A percentile compares a stretch with the other conserved stretches of the same genome.
Conservation (phyloP, 1,140 invertebrate genomes). For the Meteorus sp. region DNA sequence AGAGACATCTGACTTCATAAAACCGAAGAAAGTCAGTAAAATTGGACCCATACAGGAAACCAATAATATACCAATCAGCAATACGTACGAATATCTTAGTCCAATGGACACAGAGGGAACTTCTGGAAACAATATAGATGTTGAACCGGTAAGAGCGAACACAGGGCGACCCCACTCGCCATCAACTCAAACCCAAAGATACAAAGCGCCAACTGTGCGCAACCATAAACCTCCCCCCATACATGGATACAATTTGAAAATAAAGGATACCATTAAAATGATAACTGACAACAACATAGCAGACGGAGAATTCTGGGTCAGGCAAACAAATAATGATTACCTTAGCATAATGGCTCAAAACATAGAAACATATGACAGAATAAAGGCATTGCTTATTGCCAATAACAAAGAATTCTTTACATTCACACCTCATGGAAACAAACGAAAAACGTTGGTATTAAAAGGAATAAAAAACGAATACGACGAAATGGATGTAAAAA, state of each 20-base stretch:
- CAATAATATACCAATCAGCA: no score
- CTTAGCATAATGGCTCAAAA: background rate
- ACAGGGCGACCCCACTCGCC: no score
- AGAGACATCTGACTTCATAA: no score
- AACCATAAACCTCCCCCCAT: conserved; percentile 9
- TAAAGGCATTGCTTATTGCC: background rate
- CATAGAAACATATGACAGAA: background rate
- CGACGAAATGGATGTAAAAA: background rate
- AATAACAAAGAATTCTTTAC: conserved; percentile 4
- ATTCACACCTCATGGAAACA: background rate
- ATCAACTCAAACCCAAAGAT: conserved; percentile 1
- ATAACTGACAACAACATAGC: background rate
- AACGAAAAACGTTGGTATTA: conserved; percentile 3
- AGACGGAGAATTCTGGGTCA: background rate
- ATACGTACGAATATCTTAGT: no score
- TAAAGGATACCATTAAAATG: background rate
- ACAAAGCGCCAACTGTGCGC: no score
- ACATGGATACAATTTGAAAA: background rate
- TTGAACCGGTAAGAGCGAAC: no score
- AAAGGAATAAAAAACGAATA: background rate
- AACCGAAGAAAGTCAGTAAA: no score
- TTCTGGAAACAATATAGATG: no score
- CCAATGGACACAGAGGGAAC: no score
- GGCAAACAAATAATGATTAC: background rate
- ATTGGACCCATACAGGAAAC: no score